Evolutionary conservation across 2,888 invertebrate species (phyloP).

Genomic region (Myopa tessellatipennis): DNA sequence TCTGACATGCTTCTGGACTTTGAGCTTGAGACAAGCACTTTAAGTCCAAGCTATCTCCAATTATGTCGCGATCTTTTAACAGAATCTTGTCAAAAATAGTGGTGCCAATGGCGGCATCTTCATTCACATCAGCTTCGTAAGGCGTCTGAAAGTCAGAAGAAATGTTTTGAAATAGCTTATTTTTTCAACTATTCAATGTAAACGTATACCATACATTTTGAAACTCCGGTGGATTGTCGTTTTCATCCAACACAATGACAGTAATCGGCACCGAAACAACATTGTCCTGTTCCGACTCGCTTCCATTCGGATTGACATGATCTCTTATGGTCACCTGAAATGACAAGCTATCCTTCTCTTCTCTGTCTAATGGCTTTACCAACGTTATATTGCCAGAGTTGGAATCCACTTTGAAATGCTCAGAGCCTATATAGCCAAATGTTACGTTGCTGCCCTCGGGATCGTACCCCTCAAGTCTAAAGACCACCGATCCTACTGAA

Average conservation of each 20-base stretch:
- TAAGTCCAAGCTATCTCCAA: slow-evolving; percentile 84
- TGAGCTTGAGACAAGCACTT: slow-evolving; percentile 71
- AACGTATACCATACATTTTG: slow-evolving; percentile 71
- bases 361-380: slow-evolving; percentile 83
- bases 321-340: slow-evolving; percentile 87
- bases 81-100: slow-evolving; percentile 79
- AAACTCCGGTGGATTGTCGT: slow-evolving; percentile 87
- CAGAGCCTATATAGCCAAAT: slow-evolving; percentile 82
- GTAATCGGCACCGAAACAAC: slow-evolving; percentile 81
- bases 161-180: not conserved
- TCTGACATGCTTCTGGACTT: slow-evolving; percentile 65
- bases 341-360: slow-evolving; percentile 82
- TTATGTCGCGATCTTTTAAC: slow-evolving; percentile 83
- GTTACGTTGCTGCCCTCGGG: slow-evolving; percentile 81
- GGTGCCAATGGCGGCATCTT: slow-evolving; percentile 79
- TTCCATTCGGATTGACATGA: slow-evolving; percentile 71
- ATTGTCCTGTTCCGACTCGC: slow-evolving; percentile 75
- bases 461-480: slow-evolving; percentile 81
- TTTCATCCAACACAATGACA: slow-evolving; percentile 87
- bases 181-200: not conserved
- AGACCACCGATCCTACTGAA: slow-evolving; percentile 82
- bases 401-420: slow-evolving; percentile 82
- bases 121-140: slow-evolving; percentile 82
- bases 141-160: slow-evolving; percentile 73
- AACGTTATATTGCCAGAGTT: slow-evolving; percentile 83